These are phyloP conservation scores for Tribolium freemani DNA, from an alignment of 2,888 invertebrate species.

Conservation along the genomic window DNA sequence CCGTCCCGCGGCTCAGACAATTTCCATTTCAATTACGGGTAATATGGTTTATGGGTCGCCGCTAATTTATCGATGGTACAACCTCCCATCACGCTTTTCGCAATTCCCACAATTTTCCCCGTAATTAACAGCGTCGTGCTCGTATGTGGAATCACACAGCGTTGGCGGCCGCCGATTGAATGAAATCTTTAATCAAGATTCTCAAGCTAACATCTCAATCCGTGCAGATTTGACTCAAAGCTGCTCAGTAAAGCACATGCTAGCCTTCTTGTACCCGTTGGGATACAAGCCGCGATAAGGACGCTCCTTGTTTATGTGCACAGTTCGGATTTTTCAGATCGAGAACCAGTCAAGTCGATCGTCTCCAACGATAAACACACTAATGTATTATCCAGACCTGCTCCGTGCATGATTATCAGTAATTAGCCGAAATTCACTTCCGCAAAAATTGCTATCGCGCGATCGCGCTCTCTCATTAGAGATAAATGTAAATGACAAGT, in stretches of 20 bases:
- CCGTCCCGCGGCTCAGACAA: neutral
- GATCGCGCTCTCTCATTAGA: slow-evolving; percentile 59
- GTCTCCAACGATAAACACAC: slow-evolving; percentile 55
- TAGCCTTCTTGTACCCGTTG: slow-evolving; percentile 52
- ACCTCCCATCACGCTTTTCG: slow-evolving; percentile 57
- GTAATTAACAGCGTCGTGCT: slow-evolving; percentile 65
- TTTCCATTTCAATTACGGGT: slow-evolving; percentile 22
- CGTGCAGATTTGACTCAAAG: slow-evolving; percentile 47
- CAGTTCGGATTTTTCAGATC: slow-evolving; percentile 53
- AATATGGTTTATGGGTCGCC: neutral
- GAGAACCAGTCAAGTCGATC: slow-evolving; percentile 58
- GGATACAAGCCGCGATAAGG: slow-evolving; percentile 48
- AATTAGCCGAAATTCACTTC: slow-evolving; percentile 42
- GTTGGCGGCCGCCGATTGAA: slow-evolving; percentile 61
- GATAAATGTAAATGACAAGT: slow-evolving; percentile 59
- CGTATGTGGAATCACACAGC: slow-evolving; percentile 60
- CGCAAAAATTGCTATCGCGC: slow-evolving; percentile 51
- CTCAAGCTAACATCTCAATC: slow-evolving; percentile 61
- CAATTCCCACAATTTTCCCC: slow-evolving; percentile 60
- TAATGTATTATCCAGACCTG: slow-evolving; percentile 48
- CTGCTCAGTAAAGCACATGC: slow-evolving; percentile 50
- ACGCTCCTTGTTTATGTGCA: slow-evolving; percentile 52
- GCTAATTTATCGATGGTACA: slow-evolving; percentile 2
- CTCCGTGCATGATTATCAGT: slow-evolving; percentile 30
- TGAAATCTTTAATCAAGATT: slow-evolving; percentile 61